Conservation (phyloP, 2,797 vertebrate species). For the Chrysocyon brachyurus region DNA sequence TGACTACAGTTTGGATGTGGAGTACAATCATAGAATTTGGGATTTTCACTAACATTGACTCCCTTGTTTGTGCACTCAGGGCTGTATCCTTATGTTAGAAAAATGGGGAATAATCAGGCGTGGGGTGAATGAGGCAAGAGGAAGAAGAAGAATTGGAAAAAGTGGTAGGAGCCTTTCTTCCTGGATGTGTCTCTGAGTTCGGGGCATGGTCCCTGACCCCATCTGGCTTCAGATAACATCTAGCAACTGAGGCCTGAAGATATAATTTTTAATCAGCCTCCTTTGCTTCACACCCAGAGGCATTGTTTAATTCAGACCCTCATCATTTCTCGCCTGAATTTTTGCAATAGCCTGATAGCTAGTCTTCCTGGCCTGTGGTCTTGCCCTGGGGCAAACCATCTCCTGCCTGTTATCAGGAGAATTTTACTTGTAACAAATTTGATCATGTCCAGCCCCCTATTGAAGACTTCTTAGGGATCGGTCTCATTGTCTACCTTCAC, state of each 20-base stretch:
- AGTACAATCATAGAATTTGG: slow-evolving; percentile 49
- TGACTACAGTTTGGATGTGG: slow-evolving; percentile 48
- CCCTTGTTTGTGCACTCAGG: slow-evolving; percentile 65
- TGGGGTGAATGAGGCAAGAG: background rate
- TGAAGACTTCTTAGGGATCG: background rate
- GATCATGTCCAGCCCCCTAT: background rate
- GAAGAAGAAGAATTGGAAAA: background rate
- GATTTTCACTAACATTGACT: slow-evolving; percentile 70
- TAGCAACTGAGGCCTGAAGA: background rate
- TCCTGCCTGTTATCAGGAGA: background rate
- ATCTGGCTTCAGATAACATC: background rate
- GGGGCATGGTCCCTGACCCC: background rate
- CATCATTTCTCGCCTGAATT: background rate
- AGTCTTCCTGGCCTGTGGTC: background rate
- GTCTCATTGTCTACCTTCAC: background rate
- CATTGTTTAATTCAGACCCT: background rate
- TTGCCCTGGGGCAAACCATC: background rate
- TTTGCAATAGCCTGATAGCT: background rate
- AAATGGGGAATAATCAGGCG: slow-evolving; percentile 74
- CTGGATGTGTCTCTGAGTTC: background rate
- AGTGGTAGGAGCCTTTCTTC: background rate
- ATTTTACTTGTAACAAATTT: slow-evolving; percentile 11
- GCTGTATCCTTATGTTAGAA: slow-evolving; percentile 63
- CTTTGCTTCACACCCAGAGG: background rate
- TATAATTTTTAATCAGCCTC: background rate